Base-by-base conservation (phyloP, 2,113 vertebrate species). In the Cygnus atratus region DNA sequence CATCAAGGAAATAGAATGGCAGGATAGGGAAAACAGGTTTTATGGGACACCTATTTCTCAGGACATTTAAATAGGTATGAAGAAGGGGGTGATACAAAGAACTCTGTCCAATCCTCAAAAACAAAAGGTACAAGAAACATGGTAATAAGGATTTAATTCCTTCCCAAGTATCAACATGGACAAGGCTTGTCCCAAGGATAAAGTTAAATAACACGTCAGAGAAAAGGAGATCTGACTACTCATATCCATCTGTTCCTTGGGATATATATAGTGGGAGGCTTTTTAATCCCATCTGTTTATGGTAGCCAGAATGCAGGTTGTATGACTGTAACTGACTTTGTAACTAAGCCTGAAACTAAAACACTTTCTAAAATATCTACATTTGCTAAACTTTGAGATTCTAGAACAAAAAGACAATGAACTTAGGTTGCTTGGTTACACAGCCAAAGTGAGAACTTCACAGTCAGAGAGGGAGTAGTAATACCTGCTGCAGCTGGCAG, bases 201-300 rank as follows among this genome's bases (percentile, higher is more conserved):
- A 54, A 85, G 82, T 31, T 41, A 83, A 83, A 41, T 39, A 73
- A 65, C 1, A 7, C 78, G 70, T 91, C 66, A 92, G 58, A 61
- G 77, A 78, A 96, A 94, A 88, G 0, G 0, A 48, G 14, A 57
- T 87, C 43, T 28, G 37, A 87, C 76, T 52, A 22, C 80, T 65
- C 41, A 29, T 48, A 90, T 65, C 82, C 67, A 65, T 90, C 75
- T 91, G 55, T 61, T 95, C 48, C 58, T 81, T 66, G 37, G 59
- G 44, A 63, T 90, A 52, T 81, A 86, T 81, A 61, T 24, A 68
- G 1, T 59, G 48, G 55, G 62, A 63, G 33, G 33, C 13, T 73
- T 92, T 92, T 87, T 79, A 91, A 95, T 95, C 77, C 81, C 61
- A 78, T 88, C 80, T 91, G 67, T 68, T 75, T 81, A 35, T 79